Evolutionary conservation across 2,113 vertebrate species (phyloP), one percentile per base, ranked within the genome.

Genomic region (Sprattus sprattus): DNA sequence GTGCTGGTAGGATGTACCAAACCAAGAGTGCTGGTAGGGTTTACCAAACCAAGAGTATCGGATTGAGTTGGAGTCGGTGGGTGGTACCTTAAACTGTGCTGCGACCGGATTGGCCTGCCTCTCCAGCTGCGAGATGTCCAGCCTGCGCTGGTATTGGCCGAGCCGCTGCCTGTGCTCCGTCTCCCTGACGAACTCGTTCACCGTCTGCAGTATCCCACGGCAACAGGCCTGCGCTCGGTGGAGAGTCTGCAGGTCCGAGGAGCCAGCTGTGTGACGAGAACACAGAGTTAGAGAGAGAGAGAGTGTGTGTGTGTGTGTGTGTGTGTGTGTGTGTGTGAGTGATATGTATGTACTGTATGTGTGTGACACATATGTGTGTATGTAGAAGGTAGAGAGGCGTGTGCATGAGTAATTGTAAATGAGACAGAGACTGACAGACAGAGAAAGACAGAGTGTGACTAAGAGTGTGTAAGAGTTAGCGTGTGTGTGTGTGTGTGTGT

Each of bases 171-270:
- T 93, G 89, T 98, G 97, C 86, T 98, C 97, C 0, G 96, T 96
- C 71, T 95, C 95, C 83, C 96, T 94, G 83, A 99, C 97, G 0
- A 95, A 95, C 90, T 98, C 97, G 0, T 99, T 97, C 1, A 99
- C 97, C 0, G 93, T 89, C 87, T 95, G 95, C 81, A 99, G 95
- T 81, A 98, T 97, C 82, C 96, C 95, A 4, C 97, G 92, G 90
- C 97, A 98, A 85, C 97, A 96, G 0, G 95, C 93, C 52, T 96
- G 96, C 0, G 97, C 97, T 0, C 83, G 94, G 89, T 94, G 96
- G 1, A 99, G 95, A 45, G 93, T 94, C 22, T 94, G 93, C 0
- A 97, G 93, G 91, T 99, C 97, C 0, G 89, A 80, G 0, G 95
- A 96, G 0, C 86, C 88, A 0, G 90, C 97, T 98, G 46, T 11